Evolutionary conservation across 2,797 vertebrate species (phyloP).

Genomic region (Chromis chromis): DNA sequence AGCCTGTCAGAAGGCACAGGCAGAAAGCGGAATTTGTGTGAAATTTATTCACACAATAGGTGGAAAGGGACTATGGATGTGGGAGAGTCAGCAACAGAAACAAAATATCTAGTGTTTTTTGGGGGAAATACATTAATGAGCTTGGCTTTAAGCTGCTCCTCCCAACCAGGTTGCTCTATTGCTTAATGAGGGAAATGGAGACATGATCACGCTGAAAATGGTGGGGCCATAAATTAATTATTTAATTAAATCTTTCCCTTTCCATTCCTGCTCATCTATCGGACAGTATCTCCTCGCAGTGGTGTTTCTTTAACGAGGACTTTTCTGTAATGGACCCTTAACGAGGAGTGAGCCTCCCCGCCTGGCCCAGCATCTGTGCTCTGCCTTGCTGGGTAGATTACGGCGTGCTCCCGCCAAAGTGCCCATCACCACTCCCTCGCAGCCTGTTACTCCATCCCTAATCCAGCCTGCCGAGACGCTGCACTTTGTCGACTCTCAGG

Average conservation of each 20-base stretch:
- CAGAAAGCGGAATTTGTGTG: slow-evolving; percentile 16
- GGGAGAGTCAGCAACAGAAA: slow-evolving; percentile 5
- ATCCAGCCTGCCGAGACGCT: slow-evolving; percentile 81
- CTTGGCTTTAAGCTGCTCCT: slow-evolving; percentile 29
- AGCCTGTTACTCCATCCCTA: slow-evolving; percentile 81
- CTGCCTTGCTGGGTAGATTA: slow-evolving; percentile 81
- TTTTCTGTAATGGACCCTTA: slow-evolving; percentile 81
- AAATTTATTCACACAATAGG: slow-evolving; percentile 44
- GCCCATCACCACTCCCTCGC: slow-evolving; percentile 79
- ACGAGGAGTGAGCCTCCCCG: slow-evolving; percentile 80
- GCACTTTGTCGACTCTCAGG: slow-evolving; percentile 73
- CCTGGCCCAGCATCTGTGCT: slow-evolving; percentile 82
- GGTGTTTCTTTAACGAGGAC: slow-evolving; percentile 80
- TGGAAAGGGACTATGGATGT: slow-evolving; percentile 6
- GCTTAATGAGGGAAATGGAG: slow-evolving; percentile 51
- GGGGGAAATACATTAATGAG: slow-evolving; percentile 4
- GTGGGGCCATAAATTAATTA: slow-evolving; percentile 55
- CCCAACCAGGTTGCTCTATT: slow-evolving; percentile 34
- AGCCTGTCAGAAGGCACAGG: slow-evolving; percentile 40
- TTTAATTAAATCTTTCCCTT: slow-evolving; percentile 64
- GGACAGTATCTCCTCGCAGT: slow-evolving; percentile 63
- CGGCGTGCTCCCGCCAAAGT: slow-evolving; percentile 73
- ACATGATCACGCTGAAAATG: slow-evolving; percentile 47
- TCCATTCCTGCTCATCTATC: slow-evolving; percentile 55
- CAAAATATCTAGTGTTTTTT: slow-evolving; percentile 26